Evolutionary conservation across 2,888 invertebrate species (phyloP), one percentile per base, ranked within the genome.

Genomic region (Thymelicus sylvestris): DNA sequence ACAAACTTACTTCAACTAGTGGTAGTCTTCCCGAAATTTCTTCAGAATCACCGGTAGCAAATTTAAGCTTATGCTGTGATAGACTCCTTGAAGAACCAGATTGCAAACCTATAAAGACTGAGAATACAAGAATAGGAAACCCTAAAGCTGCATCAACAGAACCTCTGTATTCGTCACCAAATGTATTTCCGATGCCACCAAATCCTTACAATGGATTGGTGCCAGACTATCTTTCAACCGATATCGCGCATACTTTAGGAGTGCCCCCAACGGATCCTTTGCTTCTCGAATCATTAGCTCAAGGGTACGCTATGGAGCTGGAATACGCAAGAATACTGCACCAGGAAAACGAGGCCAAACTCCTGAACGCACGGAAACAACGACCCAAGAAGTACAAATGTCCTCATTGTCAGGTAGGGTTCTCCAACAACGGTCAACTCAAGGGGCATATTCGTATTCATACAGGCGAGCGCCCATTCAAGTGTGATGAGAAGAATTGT

Each of bases 341-440:
- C 50, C 96, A 96, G 86, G 96, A 96, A 80, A 96, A 96, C 74
- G 96, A 96, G 80, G 93, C 95, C 0, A 96, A 96, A 81, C 87
- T 96, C 0, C 78, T 96, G 5, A 96, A 95, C 79, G 92, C 96
- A 0, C 94, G 96, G 76, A 97, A 98, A 81, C 96, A 97, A 78
- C 94, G 98, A 0, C 98, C 98, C 0, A 98, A 98, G 88, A 98
- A 98, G 83, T 98, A 98, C 88, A 96, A 97, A 77, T 98, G 99
- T 81, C 96, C 97, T 0, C 97, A 97, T 81, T 98, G 98, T 83
- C 95, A 97, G 78, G 97, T 97, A 0, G 97, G 97, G 0, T 98
- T 98, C 86, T 98, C 98, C n/a, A 98, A 98, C 86, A 98, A 98
- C 86, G 98, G 98, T 0, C 98, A 98, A 80, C 91, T 98, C 0